Evolutionary conservation across 2,797 vertebrate species (phyloP), one percentile per base, ranked within the genome.

Genomic region (Erethizon dorsatum): DNA sequence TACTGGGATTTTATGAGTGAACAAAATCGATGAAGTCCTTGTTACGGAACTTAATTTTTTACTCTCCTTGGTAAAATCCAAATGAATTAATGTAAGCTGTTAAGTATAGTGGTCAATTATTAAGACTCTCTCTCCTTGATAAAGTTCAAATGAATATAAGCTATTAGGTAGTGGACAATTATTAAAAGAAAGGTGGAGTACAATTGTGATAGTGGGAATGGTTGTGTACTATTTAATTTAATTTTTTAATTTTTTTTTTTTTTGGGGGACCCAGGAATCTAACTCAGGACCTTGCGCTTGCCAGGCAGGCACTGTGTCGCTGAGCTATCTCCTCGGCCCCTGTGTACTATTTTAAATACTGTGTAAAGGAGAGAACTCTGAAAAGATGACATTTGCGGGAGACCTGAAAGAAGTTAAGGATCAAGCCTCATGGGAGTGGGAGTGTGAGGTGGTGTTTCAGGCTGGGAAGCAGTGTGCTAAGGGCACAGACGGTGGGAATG

Each of bases 101-200:
- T 59, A 91, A 13, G 13, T 57, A 41, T 85, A 69, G 26, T 96
- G 33, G 37, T n/a, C 28, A 91, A 56, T 13, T 61, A 57, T 83
- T 92, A 52, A 56, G 82, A 84, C 45, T 67, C 61, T 61, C 24
- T 61, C 6, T 6, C 3, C 47, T 57, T 33, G 67, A 67, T 84
- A 87, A 47, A 90, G 69, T 96, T 52, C 41, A 90, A 82, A 52
- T 93, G 37, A 90, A 86, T 94, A 77, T 37, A 71, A 71, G 93
- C 37, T 83, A 24, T 84, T 57, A 91, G 15, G 15, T 85, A 75
- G 22, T 95, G 15, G 59, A 37, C n/a, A 91, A 47, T 15, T 52
- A 59, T 79, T 90, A 67, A 52, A 83, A 86, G 71, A 79, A 88
- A 77, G 67, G 73, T 13, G 63, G 56, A 91, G 31, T 91, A 31